These are phyloP conservation scores for Drosophila mimetica DNA, from an alignment of 2,888 invertebrate species.

Conservation along the genomic window DNA sequence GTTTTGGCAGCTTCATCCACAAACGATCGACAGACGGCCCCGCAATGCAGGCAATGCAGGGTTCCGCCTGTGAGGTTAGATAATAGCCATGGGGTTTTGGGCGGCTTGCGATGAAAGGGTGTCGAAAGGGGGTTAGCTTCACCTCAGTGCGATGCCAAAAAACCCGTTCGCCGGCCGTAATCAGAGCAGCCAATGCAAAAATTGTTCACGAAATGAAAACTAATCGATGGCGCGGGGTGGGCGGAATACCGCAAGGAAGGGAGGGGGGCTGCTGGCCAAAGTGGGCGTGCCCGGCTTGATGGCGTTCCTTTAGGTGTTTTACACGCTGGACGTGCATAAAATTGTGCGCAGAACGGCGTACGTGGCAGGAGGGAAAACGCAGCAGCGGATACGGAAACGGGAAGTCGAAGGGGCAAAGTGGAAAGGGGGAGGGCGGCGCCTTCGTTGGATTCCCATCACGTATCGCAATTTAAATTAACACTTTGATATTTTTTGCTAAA, in stretches of 20 bases:
- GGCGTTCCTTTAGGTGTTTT: slow-evolving; percentile 76
- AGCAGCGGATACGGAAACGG: slow-evolving; percentile 5
- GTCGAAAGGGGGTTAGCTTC: not conserved
- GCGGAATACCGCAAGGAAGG: slow-evolving; percentile 44
- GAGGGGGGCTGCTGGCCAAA: slow-evolving; percentile 16
- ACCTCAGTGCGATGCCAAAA: slow-evolving; percentile 24
- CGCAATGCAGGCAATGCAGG: slow-evolving; percentile 2
- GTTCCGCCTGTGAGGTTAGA: not conserved
- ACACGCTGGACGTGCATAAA: slow-evolving; percentile 80
- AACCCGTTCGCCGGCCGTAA: slow-evolving; percentile 56
- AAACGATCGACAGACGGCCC: slow-evolving; percentile 2
- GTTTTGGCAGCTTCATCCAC: slow-evolving; percentile 3
- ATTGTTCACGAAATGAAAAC: slow-evolving; percentile 77
- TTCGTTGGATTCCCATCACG: slow-evolving; percentile 74
- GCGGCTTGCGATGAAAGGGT: not conserved
- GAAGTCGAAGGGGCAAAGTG: not conserved
- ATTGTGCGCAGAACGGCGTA: slow-evolving; percentile 69
- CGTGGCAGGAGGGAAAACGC: slow-evolving; percentile 46
- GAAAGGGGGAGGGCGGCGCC: not conserved
- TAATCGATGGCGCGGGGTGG: slow-evolving; percentile 72
- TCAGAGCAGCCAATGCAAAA: slow-evolving; percentile 72
- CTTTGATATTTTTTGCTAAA: slow-evolving; percentile 75
- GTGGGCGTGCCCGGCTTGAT: slow-evolving; percentile 43
- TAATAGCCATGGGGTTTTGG: slow-evolving; percentile 16
- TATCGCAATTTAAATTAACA: slow-evolving; percentile 82